phyloP scores from a whole-genome alignment of 2,888 invertebrate genomes.

The Drosophila aldrichi region DNA sequence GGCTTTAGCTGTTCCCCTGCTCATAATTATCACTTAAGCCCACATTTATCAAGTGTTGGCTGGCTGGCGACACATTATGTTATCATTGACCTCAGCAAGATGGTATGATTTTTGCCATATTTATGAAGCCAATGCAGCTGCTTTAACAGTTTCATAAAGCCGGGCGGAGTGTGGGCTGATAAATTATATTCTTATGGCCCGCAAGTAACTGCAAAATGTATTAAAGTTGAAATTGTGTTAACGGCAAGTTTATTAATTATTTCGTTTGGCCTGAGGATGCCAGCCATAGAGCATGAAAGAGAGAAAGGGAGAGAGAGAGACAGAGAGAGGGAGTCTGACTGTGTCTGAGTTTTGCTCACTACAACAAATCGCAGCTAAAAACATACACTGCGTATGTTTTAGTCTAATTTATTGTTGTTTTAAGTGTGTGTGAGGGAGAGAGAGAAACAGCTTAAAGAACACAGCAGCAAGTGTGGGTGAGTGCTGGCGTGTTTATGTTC shows the following conservation, averaged over 20 bases:
- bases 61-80: conserved; percentile 15
- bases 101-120: conserved; percentile 14
- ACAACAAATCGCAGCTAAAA: conserved; percentile 39
- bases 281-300: background rate
- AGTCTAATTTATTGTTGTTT: conserved; percentile 61
- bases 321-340: conserved; percentile 3
- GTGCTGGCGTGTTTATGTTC: background rate
- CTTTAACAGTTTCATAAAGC: conserved; percentile 28
- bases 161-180: conserved; percentile 7
- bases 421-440: background rate
- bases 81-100: conserved; percentile 17
- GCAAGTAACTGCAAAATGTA: conserved; percentile 54
- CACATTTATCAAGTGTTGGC: conserved; percentile 14
- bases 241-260: conserved; percentile 70
- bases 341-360: conserved; percentile 33
- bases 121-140: conserved; percentile 26
- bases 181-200: conserved; percentile 50
- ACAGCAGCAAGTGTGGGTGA: background rate
- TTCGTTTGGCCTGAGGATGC: conserved; percentile 53
- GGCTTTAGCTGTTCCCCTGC: background rate
- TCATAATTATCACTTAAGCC: conserved; percentile 18
- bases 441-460: conserved; percentile 3
- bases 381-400: conserved; percentile 46
- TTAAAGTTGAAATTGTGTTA: conserved; percentile 64
- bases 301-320: background rate